Percentiles rank a stretch among this genome's conserved stretches.
These are phyloP conservation scores for Simalia tracyae DNA, from an alignment of 2,797 vertebrate species.

Conservation along the genomic window DNA sequence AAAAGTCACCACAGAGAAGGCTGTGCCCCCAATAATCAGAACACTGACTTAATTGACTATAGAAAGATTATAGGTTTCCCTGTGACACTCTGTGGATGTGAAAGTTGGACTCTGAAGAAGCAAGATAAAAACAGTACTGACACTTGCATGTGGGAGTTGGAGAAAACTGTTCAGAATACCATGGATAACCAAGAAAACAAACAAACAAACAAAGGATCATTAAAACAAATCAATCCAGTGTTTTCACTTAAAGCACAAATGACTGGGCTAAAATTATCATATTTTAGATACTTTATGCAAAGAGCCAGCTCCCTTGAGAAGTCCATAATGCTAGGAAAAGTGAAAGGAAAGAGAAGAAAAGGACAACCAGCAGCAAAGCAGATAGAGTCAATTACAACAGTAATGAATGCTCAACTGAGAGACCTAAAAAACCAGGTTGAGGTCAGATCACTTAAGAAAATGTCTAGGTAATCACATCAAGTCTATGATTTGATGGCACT, in stretches of 20 bases:
- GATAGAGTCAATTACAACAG: not conserved
- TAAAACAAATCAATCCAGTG: not conserved
- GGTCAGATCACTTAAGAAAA: not conserved
- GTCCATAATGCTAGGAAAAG: not conserved
- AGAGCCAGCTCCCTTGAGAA: not conserved
- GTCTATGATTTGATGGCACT: not conserved
- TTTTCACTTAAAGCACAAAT: not conserved
- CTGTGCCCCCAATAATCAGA: not conserved
- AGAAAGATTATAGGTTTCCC: not conserved
- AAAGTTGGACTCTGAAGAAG: not conserved
- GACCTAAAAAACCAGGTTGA: not conserved
- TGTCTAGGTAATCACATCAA: not conserved
- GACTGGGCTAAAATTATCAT: not conserved
- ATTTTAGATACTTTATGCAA: not conserved
- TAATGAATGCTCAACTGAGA: not conserved
- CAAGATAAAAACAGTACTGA: not conserved
- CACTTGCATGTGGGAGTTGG: not conserved
- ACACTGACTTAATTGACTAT: not conserved
- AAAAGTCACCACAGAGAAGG: not conserved
- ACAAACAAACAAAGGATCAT: not conserved
- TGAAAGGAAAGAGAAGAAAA: not conserved
- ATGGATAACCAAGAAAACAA: not conserved
- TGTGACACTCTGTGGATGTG: not conserved
- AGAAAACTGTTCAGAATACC: not conserved
- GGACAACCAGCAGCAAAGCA: not conserved